These are phyloP conservation scores for Drosophila kurseongensis DNA, from an alignment of 1,140 invertebrate genomes.

Conservation along the genomic window DNA sequence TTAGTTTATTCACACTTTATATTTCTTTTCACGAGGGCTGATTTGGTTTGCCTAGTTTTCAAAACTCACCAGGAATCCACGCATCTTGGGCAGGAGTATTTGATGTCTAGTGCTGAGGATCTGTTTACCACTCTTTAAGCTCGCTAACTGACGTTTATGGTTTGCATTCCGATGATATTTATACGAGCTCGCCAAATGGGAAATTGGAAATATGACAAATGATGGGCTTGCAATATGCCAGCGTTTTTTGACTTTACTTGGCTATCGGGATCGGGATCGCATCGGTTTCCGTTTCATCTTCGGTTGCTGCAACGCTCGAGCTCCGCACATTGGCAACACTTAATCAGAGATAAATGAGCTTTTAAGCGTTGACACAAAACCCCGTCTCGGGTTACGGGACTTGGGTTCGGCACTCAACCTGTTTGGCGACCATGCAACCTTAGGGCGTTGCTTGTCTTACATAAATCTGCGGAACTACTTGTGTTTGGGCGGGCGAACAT, in stretches of 20 bases:
- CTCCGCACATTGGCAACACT: constrained; percentile 44
- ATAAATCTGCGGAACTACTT: constrained; percentile 72
- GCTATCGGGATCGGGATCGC: constrained; percentile 43
- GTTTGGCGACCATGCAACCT: constrained; percentile 37
- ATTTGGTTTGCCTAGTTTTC: too few species aligned
- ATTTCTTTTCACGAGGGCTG: not conserved
- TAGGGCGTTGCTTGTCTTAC: constrained; percentile 75
- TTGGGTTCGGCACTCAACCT: constrained; percentile 16
- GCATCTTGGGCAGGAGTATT: constrained; percentile 55
- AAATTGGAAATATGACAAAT: constrained; percentile 73
- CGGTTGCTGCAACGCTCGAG: constrained; percentile 40
- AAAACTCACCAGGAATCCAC: constrained; percentile 60
- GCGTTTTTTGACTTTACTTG: constrained; percentile 41
- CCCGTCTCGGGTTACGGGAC: constrained; percentile 36
- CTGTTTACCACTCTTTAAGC: constrained; percentile 42
- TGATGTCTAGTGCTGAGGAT: constrained; percentile 29
- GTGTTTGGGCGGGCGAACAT: constrained; percentile 70
- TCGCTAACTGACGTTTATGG: constrained; percentile 48
- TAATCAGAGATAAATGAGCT: constrained; percentile 77
- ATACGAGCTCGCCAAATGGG: constrained; percentile 56
- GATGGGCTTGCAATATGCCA: constrained; percentile 63
- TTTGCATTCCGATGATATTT: constrained; percentile 54
- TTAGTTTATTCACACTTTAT: not conserved
- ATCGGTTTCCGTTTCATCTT: constrained; percentile 55
- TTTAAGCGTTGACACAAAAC: constrained; percentile 70